Conservation (phyloP, 2,888 invertebrate genomes). For the Tricholauxania praeusta region DNA sequence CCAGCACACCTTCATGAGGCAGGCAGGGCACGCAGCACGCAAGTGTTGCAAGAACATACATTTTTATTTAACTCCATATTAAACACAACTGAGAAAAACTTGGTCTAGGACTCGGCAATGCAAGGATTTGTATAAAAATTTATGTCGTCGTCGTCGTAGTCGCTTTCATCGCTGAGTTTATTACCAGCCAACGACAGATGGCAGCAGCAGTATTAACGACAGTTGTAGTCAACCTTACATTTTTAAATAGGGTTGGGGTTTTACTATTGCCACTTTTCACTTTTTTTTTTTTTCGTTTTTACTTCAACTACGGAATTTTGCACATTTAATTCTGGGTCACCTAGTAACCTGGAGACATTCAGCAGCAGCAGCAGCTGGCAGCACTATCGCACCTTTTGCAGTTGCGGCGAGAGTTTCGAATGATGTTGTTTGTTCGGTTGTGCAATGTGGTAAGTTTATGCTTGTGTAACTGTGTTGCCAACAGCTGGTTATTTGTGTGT, state of each 20-base stretch:
- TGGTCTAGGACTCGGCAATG: slow-evolving; percentile 58
- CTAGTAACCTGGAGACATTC: slow-evolving; percentile 61
- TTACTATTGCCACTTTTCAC: no score
- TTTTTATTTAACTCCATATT: slow-evolving; percentile 38
- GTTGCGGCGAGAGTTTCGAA: not conserved
- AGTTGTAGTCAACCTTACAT: slow-evolving; percentile 4
- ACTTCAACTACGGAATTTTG: not conserved
- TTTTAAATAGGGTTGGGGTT: slow-evolving; percentile 13
- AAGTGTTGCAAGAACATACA: slow-evolving; percentile 10
- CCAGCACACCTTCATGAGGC: slow-evolving; percentile 21
- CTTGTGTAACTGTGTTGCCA: not conserved
- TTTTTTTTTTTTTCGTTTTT: no score
- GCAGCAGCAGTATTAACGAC: not conserved
- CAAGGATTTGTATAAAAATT: slow-evolving; percentile 23
- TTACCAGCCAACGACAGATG: slow-evolving; percentile 3
- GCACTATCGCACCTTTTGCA: slow-evolving; percentile 50
- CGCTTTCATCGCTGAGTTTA: slow-evolving; percentile 10
- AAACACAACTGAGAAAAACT: slow-evolving; percentile 53
- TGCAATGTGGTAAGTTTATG: not conserved
- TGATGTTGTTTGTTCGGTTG: slow-evolving; percentile 13
- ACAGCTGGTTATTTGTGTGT: not conserved
- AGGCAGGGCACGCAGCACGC: not conserved
- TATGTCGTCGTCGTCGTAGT: slow-evolving; percentile 4
- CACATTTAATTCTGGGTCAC: slow-evolving; percentile 55
- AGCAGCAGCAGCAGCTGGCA: slow-evolving; percentile 43